Base-by-base conservation (phyloP, 2,888 invertebrate species). In the Caenorhabditis sp. region DNA sequence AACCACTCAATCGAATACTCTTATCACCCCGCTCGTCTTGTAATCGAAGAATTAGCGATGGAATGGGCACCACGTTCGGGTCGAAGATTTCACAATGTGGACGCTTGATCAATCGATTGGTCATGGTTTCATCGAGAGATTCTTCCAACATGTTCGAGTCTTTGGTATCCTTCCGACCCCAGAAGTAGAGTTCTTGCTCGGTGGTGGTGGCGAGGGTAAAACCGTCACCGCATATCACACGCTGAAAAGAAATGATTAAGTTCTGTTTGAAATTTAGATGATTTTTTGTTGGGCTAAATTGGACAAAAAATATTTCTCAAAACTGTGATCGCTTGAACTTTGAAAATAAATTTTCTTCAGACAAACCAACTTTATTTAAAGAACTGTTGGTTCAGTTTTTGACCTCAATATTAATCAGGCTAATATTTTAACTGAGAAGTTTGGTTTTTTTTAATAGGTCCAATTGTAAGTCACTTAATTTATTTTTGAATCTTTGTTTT, bases 111-210 rank as follows among this genome's bases (percentile, higher is more conserved):
- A 53, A 21, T 53, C 25, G 53, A 23, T 53, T 53, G 5, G 56
- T 62, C 25, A 58, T 58, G 17, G 67, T 67, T 12, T 65, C 65
- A 21, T 68, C 72, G 17, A 72, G 50, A n/a, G 64, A 64, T 31
- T 72, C 72, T 0, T 67, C 57, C 17, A 36, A 63, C 17, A 72
- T 52, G 43, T 61, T 31, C 4, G 58, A 58, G 43, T 62, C 61
- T 23, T 56, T 60, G 8, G 31, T 53, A 8, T 78, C 75, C 59
- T 84, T 85, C 8, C 80, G 69, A 23, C 93, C 93, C 92, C 93
- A 93, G 84, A 92, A 91, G 78, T 92, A 91, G 10, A 93, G 88
- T 26, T 92, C 91, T 86, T 92, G 92, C 76, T 92, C 91, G 52
- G 91, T 89, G 0, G 92, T 92, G 3, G 91, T 91, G 10, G 91